These are phyloP conservation scores for Sebastes alutus DNA, from an alignment of 2,797 vertebrate genomes.

Conservation along the genomic window DNA sequence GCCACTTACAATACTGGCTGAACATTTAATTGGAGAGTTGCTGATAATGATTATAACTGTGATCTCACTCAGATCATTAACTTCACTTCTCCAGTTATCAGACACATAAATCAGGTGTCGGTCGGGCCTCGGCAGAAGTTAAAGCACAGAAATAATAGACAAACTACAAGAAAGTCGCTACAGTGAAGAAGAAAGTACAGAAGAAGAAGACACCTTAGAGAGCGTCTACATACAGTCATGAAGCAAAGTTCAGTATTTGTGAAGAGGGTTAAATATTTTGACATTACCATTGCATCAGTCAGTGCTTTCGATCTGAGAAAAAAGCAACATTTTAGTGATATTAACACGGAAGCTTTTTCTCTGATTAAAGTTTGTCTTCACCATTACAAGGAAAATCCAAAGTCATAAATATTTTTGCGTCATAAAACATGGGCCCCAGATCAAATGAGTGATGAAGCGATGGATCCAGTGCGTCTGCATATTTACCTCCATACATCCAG, in stretches of 20 bases:
- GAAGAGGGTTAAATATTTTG: constrained; percentile 59
- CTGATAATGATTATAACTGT: not conserved
- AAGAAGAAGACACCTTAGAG: constrained; percentile 40
- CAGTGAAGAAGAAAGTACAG: constrained; percentile 39
- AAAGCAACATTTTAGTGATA: constrained; percentile 65
- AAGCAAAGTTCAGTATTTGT: constrained; percentile 44
- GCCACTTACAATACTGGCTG: not conserved
- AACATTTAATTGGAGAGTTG: not conserved
- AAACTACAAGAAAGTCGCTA: constrained; percentile 22
- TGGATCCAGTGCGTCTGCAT: constrained; percentile 54
- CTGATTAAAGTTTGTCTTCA: constrained; percentile 41
- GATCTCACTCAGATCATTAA: not conserved
- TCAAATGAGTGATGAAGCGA: constrained; percentile 59
- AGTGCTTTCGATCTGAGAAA: constrained; percentile 77
- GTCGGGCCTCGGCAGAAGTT: constrained; percentile 14
- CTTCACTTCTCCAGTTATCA: constrained; percentile 5
- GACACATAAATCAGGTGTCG: constrained; percentile 21
- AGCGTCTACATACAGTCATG: constrained; percentile 29
- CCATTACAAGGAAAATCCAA: constrained; percentile 36
- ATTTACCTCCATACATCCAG: constrained; percentile 96
- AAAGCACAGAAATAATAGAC: constrained; percentile 47
- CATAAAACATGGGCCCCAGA: constrained; percentile 67
- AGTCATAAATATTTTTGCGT: constrained; percentile 45
- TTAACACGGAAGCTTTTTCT: constrained; percentile 1
- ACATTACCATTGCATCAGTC: constrained; percentile 78